Evolutionary conservation across 2,888 invertebrate genomes (phyloP).

Genomic region (Lydus trimaculatus): DNA sequence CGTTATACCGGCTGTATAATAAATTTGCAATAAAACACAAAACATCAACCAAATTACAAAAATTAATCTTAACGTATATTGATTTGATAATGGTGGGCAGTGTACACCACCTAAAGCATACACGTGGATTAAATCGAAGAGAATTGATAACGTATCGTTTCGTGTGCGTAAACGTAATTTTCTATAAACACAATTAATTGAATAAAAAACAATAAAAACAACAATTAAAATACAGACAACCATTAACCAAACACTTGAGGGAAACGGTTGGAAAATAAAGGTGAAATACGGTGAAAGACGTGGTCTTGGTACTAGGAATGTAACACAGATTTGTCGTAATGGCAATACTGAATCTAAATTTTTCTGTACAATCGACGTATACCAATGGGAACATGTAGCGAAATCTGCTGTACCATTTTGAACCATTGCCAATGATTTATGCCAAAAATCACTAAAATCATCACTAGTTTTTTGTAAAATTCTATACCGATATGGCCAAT

Average conservation of each 20-base stretch:
- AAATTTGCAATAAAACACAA: conserved; percentile 27
- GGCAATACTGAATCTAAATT: conserved; percentile 21
- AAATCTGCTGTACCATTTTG: conserved; percentile 14
- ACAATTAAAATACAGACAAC: not conserved
- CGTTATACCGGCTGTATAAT: conserved; percentile 36
- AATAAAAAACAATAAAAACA: conserved; percentile 5
- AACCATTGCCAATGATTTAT: not conserved
- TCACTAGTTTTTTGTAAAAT: not conserved
- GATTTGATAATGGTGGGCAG: conserved; percentile 9
- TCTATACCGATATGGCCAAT: conserved; percentile 6
- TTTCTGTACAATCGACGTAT: not conserved
- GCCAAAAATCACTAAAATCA: conserved; percentile 9
- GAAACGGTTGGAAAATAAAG: conserved; percentile 34
- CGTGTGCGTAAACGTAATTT: not conserved
- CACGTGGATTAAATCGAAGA: conserved; percentile 19
- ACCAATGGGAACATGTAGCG: conserved; percentile 22
- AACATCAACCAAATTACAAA: conserved; percentile 27
- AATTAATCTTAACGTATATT: conserved; percentile 21
- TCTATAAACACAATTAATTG: not conserved
- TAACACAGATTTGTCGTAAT: conserved; percentile 30
- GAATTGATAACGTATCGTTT: conserved; percentile 8
- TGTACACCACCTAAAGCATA: conserved; percentile 13
- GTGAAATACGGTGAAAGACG: conserved; percentile 22
- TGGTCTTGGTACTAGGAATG: conserved; percentile 39
- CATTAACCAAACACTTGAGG: conserved; percentile 15